Percentiles rank a stretch among this genome's conserved stretches.
These are phyloP conservation scores for Diceros bicornis DNA, from an alignment of 2,797 vertebrate species.

Conservation along the genomic window DNA sequence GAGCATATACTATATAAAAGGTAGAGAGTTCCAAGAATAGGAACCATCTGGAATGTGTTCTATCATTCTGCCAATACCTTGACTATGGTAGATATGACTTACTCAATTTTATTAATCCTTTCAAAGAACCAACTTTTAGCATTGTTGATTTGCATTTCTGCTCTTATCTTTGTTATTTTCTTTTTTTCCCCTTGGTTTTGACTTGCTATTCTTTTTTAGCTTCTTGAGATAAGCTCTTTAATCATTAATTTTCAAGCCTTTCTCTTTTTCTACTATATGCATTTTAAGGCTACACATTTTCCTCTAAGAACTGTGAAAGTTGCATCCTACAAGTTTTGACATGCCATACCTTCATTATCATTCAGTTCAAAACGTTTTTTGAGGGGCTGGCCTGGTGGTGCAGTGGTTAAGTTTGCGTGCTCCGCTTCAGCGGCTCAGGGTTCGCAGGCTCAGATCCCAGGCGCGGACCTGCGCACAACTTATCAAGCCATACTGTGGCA, in stretches of 20 bases:
- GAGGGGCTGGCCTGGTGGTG: background rate
- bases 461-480: no score
- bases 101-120: background rate
- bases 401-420: no score
- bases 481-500: no score
- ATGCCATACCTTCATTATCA: background rate
- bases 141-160: background rate
- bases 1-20: background rate
- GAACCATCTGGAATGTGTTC: background rate
- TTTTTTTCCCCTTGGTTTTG: background rate
- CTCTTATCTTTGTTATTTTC: background rate
- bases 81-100: background rate
- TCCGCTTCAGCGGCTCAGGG: no score
- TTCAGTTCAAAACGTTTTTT: conserved; percentile 14
- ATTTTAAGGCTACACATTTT: background rate
- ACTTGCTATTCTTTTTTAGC: conserved; percentile 12
- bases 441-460: no score
- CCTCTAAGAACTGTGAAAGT: background rate
- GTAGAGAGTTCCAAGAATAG: background rate
- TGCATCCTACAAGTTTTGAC: background rate
- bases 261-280: background rate
- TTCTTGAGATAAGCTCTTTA: background rate
- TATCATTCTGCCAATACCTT: background rate
- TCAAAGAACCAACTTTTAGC: background rate
- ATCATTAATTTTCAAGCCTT: background rate